phyloP scores from a whole-genome alignment of 2,888 invertebrate genomes.

The Muschampia plurimacula region DNA sequence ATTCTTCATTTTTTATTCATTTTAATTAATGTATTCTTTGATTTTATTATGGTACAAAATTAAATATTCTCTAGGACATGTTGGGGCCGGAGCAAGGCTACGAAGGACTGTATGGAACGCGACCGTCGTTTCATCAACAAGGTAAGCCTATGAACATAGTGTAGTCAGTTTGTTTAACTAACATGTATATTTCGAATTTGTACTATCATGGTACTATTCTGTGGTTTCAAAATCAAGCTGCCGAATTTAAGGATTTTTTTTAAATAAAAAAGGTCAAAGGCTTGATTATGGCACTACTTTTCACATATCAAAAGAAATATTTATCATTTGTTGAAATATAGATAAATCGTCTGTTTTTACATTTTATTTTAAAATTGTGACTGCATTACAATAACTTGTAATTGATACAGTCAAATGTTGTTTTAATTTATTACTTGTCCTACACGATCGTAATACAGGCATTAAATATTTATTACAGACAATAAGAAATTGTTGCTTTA shows the following conservation, averaged over 20 bases:
- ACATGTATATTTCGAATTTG: conserved; percentile 47
- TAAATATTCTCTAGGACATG: conserved; percentile 89
- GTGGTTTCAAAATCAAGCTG: neutral
- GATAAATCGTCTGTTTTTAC: too few relatives aligned
- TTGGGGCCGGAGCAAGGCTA: conserved; percentile 96
- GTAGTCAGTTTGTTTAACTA: conserved; percentile 61
- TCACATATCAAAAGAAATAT: neutral
- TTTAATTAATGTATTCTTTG: too few relatives aligned
- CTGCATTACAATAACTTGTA: too few relatives aligned
- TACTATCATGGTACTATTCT: conserved; percentile 22
- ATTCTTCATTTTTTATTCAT: too few relatives aligned
- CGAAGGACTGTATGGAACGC: conserved; percentile 96
- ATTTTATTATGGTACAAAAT: too few relatives aligned
- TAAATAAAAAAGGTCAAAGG: neutral
- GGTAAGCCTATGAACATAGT: conserved; percentile 84
- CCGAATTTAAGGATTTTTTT: too few relatives aligned
- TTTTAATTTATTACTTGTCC: too few relatives aligned
- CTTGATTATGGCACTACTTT: neutral
- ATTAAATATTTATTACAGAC: too few relatives aligned
- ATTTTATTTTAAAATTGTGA: too few relatives aligned
- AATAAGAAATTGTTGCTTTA: neutral
- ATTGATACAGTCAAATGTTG: too few relatives aligned
- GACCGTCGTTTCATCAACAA: conserved; percentile 96
- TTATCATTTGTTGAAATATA: neutral
- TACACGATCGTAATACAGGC: too few relatives aligned